phyloP scores from a whole-genome alignment of 2,113 vertebrate species.

The Lontra canadensis region DNA sequence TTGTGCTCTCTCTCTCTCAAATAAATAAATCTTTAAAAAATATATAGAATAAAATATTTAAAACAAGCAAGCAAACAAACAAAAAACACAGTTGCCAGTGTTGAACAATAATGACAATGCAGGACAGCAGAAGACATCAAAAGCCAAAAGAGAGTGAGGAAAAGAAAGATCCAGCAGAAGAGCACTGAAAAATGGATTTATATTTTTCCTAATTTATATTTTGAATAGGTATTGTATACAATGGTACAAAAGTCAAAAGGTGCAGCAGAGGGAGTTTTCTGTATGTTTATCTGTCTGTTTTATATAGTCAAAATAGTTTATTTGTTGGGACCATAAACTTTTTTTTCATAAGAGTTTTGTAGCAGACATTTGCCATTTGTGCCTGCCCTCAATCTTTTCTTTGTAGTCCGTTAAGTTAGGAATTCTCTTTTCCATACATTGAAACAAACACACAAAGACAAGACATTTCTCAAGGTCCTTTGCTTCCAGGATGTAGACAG shows the following conservation, averaged over 20 bases:
- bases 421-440: background rate
- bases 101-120: background rate
- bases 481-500: background rate
- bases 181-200: background rate
- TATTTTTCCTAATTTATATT: constrained; percentile 15
- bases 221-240: background rate
- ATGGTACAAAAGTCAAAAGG: background rate
- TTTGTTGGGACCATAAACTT: background rate
- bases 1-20: too few relatives aligned
- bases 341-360: background rate
- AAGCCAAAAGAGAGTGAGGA: background rate
- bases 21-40: background rate
- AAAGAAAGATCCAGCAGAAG: background rate
- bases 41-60: background rate
- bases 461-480: background rate
- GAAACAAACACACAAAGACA: background rate
- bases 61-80: background rate
- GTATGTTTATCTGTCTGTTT: background rate
- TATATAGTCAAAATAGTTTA: background rate
- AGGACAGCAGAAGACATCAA: background rate
- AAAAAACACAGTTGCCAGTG: background rate
- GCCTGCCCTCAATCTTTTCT: background rate
- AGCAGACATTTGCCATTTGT: background rate
- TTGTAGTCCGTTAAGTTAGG: background rate
- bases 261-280: background rate